These are phyloP conservation scores for Apodemia zela DNA, from an alignment of 2,888 invertebrate genomes.

Conservation along the genomic window DNA sequence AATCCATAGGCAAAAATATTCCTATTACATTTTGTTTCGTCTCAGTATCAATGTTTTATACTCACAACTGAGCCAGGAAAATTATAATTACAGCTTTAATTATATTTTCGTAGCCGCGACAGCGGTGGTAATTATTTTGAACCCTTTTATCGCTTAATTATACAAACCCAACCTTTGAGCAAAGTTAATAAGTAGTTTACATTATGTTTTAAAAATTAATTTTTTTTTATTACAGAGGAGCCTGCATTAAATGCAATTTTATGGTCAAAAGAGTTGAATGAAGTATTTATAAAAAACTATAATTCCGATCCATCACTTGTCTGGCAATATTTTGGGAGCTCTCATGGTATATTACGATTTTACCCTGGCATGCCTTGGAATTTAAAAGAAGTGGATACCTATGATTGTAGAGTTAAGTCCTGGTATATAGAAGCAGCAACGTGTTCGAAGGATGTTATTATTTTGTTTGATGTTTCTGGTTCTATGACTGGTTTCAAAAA, in stretches of 20 bases:
- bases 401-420: slow-evolving; percentile 94
- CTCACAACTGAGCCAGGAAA: too few relatives aligned
- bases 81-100: too few relatives aligned
- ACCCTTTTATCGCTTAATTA: not conserved
- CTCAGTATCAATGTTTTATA: too few relatives aligned
- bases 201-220: not conserved
- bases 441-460: slow-evolving; percentile 97
- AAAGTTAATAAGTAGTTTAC: not conserved
- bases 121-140: too few relatives aligned
- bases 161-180: not conserved
- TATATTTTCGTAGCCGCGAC: too few relatives aligned
- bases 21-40: too few relatives aligned
- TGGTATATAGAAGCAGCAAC: slow-evolving; percentile 99
- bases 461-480: slow-evolving; percentile 96
- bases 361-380: slow-evolving; percentile 92
- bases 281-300: slow-evolving; percentile 91
- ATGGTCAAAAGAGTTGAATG: slow-evolving; percentile 94
- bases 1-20: too few relatives aligned
- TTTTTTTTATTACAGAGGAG: slow-evolving; percentile 50
- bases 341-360: slow-evolving; percentile 94
- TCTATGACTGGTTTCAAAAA: slow-evolving; percentile 94
- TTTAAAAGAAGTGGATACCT: slow-evolving; percentile 82
- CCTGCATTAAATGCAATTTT: slow-evolving; percentile 80
- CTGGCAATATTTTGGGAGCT: slow-evolving; percentile 99
- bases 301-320: slow-evolving; percentile 92